A percentile compares a stretch with the other conserved stretches of the same genome.
Evolutionary conservation across 2,113 vertebrate species (phyloP).

Genomic region (Anser cygnoides): DNA sequence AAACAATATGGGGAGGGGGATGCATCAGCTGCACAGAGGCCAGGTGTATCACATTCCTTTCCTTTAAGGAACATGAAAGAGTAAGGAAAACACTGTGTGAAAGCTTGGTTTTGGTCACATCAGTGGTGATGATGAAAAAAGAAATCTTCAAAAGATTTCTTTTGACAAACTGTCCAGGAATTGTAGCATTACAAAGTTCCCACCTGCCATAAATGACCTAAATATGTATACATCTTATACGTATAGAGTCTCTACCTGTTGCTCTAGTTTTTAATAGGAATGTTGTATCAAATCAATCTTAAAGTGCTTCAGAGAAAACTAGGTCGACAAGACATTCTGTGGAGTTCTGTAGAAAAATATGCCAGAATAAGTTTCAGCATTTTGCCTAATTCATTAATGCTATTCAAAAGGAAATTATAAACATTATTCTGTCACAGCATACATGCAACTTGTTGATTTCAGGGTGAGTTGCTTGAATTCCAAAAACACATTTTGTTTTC

Average conservation of each 20-base stretch:
- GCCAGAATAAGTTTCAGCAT: background rate
- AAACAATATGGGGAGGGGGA: background rate
- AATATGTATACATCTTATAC: background rate
- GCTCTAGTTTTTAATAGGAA: background rate
- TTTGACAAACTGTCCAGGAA: background rate
- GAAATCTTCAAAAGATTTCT: background rate
- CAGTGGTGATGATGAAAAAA: background rate
- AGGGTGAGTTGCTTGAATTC: background rate
- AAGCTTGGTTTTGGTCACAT: background rate
- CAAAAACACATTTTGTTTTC: background rate
- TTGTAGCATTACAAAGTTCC: background rate
- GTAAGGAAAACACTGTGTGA: fast-evolving
- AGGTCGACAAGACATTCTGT: background rate
- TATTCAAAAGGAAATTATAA: background rate
- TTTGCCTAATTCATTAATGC: background rate
- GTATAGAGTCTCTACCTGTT: background rate
- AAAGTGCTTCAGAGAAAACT: background rate
- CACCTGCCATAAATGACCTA: background rate
- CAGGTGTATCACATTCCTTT: background rate
- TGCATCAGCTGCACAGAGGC: too few relatives aligned
- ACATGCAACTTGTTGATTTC: background rate
- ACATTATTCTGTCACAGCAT: background rate
- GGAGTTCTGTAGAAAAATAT: background rate
- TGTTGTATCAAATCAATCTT: background rate
- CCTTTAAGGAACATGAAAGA: background rate